Conservation (phyloP, 2,888 invertebrate species). For the Acleris emargana region DNA sequence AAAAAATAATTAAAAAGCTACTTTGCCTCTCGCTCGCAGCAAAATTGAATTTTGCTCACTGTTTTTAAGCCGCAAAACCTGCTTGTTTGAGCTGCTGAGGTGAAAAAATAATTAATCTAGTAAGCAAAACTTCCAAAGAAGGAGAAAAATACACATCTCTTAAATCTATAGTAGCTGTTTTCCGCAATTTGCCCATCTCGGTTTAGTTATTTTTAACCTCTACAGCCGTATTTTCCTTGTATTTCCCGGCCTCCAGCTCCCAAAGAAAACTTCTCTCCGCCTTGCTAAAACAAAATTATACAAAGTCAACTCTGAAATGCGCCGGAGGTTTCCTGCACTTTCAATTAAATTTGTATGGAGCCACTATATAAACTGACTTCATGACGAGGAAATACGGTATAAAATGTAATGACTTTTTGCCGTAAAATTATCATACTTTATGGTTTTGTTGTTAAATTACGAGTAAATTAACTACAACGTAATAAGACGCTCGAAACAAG, state of each 20-base stretch:
- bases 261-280: slow-evolving; percentile 43
- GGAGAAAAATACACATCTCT: too few relatives aligned
- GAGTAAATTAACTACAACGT: too few relatives aligned
- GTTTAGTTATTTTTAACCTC: slow-evolving; percentile 2
- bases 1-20: too few relatives aligned
- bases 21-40: too few relatives aligned
- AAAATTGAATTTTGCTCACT: too few relatives aligned
- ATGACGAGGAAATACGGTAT: background rate
- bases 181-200: background rate
- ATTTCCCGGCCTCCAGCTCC: slow-evolving; percentile 36
- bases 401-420: background rate
- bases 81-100: too few relatives aligned
- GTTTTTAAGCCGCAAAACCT: too few relatives aligned
- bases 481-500: too few relatives aligned
- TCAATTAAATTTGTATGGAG: slow-evolving; percentile 20
- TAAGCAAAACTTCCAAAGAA: too few relatives aligned
- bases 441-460: background rate
- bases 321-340: slow-evolving; percentile 27
- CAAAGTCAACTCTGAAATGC: slow-evolving; percentile 39
- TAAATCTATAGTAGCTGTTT: background rate
- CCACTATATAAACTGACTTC: background rate
- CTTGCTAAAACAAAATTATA: slow-evolving; percentile 42
- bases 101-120: too few relatives aligned
- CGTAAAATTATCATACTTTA: slow-evolving; percentile 4
- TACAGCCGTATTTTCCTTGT: slow-evolving; percentile 7